Evolutionary conservation across 2,888 invertebrate species (phyloP).

Genomic region (Hemaris fuciformis): DNA sequence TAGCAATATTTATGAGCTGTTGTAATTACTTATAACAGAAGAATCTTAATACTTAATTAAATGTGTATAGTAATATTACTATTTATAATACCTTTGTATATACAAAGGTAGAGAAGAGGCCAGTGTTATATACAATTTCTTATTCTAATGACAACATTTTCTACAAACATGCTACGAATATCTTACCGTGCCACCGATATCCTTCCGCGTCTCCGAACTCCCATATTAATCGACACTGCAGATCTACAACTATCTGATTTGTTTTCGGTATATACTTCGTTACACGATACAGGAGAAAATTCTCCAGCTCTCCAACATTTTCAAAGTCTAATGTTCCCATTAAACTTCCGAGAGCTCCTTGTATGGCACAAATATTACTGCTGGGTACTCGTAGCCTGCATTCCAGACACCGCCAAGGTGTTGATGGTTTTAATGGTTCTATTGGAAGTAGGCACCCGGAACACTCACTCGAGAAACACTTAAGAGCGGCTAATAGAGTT

Average conservation of each 20-base stretch:
- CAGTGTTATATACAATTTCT: too few species aligned
- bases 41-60: too few species aligned
- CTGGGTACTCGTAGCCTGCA: constrained; percentile 74
- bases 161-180: background rate
- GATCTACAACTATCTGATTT: constrained; percentile 83
- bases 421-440: constrained; percentile 75
- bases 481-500: constrained; percentile 79
- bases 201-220: constrained; percentile 81
- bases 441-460: constrained; percentile 80
- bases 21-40: too few species aligned
- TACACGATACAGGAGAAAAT: constrained; percentile 79
- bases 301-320: constrained; percentile 76
- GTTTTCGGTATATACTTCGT: constrained; percentile 78
- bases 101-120: too few species aligned
- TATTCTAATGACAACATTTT: background rate
- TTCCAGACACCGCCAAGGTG: constrained; percentile 82
- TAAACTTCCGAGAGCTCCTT: constrained; percentile 79
- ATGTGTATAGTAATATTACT: too few species aligned
- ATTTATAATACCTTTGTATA: too few species aligned
- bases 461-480: constrained; percentile 77
- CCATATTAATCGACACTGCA: constrained; percentile 84
- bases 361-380: constrained; percentile 74
- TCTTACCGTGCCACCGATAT: constrained; percentile 82
- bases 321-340: constrained; percentile 74
- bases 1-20: too few species aligned